A percentile compares a stretch with the other conserved stretches of the same genome.
These are phyloP conservation scores for Pseudolaguvia tuberculata DNA, from an alignment of 2,113 vertebrate species.

Conservation along the genomic window DNA sequence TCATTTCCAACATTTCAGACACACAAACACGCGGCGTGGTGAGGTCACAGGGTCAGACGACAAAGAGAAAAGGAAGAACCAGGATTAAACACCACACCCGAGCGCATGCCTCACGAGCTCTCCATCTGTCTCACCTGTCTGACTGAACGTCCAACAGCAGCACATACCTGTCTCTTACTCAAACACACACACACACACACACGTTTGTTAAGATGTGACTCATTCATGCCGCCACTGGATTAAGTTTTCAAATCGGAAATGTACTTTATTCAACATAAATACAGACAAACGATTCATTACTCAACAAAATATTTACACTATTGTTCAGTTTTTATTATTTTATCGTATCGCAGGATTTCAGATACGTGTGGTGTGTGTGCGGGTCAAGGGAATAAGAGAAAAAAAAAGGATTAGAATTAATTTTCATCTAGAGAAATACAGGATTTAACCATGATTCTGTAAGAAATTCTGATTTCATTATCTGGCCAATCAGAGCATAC, in stretches of 20 bases:
- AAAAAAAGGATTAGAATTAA: no score
- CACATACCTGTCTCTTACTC: not conserved
- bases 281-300: not conserved
- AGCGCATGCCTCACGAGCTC: not conserved
- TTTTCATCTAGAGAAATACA: no score
- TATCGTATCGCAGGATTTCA: not conserved
- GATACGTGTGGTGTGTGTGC: no score
- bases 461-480: no score
- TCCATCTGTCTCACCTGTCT: constrained; percentile 9
- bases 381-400: no score
- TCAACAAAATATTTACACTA: not conserved
- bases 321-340: not conserved
- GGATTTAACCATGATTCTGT: no score
- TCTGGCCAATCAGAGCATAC: no score
- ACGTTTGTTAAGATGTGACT: not conserved
- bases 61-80: not conserved
- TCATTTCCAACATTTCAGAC: not conserved
- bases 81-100: constrained; percentile 15
- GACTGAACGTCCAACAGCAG: not conserved
- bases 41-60: not conserved
- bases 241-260: constrained; percentile 11
- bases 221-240: not conserved
- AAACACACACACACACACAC: not conserved
- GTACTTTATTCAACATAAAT: constrained; percentile 5
- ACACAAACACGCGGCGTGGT: not conserved